Conservation (phyloP, 1,140 invertebrate genomes). For the Scylla paramamosain region DNA sequence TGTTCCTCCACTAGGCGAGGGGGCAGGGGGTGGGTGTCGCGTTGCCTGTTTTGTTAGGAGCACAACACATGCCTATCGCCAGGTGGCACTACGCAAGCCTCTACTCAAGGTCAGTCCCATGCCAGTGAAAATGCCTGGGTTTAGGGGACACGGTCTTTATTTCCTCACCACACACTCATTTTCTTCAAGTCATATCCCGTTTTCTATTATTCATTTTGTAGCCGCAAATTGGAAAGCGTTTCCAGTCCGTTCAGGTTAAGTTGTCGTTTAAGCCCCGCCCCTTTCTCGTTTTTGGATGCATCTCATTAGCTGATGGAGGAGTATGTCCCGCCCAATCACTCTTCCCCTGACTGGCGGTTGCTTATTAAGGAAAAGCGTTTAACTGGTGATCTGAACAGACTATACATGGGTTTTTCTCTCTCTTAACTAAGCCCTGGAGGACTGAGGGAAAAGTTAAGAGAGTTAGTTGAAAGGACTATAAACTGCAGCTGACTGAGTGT, state of each 20-base stretch:
- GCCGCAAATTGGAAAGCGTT: too few species aligned
- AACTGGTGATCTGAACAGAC: neutral
- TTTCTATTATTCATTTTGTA: too few species aligned
- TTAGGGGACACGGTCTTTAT: neutral
- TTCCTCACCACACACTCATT: neutral
- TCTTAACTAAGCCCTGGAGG: neutral
- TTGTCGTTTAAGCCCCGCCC: neutral
- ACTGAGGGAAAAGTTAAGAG: neutral
- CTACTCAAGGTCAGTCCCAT: conserved; percentile 47
- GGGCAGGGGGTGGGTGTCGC: neutral
- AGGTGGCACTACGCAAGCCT: conserved; percentile 47
- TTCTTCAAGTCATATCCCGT: too few species aligned
- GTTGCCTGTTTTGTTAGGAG: neutral
- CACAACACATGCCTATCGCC: neutral
- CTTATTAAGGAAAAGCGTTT: neutral
- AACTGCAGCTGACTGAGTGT: neutral
- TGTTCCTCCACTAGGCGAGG: neutral
- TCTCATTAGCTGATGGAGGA: too few species aligned
- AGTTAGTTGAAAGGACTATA: too few species aligned
- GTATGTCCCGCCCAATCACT: neutral
- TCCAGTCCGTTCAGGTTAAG: neutral
- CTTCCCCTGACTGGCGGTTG: neutral
- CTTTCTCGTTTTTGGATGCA: neutral
- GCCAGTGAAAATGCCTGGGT: conserved; percentile 16
- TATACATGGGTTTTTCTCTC: neutral